phyloP scores from a whole-genome alignment of 2,113 vertebrate species.

The Archocentrus centrarchus region DNA sequence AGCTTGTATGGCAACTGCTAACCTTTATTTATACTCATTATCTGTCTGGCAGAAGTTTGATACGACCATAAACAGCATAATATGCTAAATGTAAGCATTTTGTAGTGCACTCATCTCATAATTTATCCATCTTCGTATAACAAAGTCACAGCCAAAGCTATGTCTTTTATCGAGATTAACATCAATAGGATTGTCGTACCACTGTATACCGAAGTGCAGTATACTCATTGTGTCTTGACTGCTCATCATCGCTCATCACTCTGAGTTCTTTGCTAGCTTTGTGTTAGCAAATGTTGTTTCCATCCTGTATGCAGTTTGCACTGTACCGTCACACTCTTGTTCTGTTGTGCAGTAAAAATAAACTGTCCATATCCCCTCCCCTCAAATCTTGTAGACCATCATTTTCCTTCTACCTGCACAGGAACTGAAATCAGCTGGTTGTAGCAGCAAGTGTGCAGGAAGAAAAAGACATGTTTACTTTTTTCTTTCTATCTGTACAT shows the following conservation, averaged over 20 bases:
- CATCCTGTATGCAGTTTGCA: not conserved
- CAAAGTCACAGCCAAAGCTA: not conserved
- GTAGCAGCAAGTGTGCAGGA: not conserved
- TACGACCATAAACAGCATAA: not conserved
- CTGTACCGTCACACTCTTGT: not conserved
- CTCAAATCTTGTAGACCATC: not conserved
- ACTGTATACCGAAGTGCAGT: not conserved
- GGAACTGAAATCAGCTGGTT: not conserved
- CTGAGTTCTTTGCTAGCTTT: not conserved
- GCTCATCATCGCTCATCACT: not conserved
- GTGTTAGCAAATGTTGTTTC: not conserved
- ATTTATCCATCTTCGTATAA: not conserved
- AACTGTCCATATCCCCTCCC: not conserved
- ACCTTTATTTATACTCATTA: constrained; percentile 28
- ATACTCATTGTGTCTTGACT: not conserved
- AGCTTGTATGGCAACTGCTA: constrained; percentile 1
- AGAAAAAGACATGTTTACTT: not conserved
- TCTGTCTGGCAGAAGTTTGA: not conserved
- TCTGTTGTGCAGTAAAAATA: not conserved
- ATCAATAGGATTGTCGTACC: not conserved
- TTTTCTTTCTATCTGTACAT: not conserved
- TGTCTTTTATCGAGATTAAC: not conserved
- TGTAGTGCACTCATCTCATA: not conserved
- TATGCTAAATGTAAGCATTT: not conserved
- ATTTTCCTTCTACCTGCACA: not conserved